Evolutionary conservation across 2,888 invertebrate species (phyloP), one percentile per base, ranked within the genome.

Genomic region (Thecophora atra): DNA sequence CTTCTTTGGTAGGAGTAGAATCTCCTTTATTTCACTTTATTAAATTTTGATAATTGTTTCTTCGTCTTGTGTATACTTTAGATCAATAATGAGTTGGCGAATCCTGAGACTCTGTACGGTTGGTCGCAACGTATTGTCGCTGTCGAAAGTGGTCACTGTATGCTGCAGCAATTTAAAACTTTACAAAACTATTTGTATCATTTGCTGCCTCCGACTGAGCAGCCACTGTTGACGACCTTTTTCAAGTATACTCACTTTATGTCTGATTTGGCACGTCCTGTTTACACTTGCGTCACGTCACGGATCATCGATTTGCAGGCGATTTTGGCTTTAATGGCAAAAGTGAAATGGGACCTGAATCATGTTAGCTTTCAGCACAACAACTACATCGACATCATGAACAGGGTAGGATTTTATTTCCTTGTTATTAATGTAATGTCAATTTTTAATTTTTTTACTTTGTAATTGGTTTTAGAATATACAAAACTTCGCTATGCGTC

Each of bases 361-460:
- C 96, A 95, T 80, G 96, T 99, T 0, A 96, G 95, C 87, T 96
- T 95, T 0, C 95, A 98, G 80, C 98, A 99, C 83, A 98, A 95
- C 82, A 87, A 90, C 2, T 99, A 99, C 83, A 92, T 95, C 15
- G 94, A 96, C 79, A 89, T 91, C 82, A 88, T 95, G 65, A 89
- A 93, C 51, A 86, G 87, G 88, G 92, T 91, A 85, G 83, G 86
- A 37, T 37, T 37, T 64, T 3, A 47, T 11, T 63, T 37, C 11
- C 13, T 37, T 13, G 17, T n/a, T n/a, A n/a, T n/a, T n/a, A n/a
- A n/a, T n/a, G n/a, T n/a, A n/a, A n/a, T n/a, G n/a, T n/a, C n/a
- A n/a, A n/a, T n/a, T n/a, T n/a, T 26, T 42, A 8, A 42, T 63
- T 47, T 26, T 24, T 54, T 3, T 68, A 26, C 51, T 2, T 60